Conservation (phyloP, 2,113 vertebrate genomes). For the Etheostoma cragini region DNA sequence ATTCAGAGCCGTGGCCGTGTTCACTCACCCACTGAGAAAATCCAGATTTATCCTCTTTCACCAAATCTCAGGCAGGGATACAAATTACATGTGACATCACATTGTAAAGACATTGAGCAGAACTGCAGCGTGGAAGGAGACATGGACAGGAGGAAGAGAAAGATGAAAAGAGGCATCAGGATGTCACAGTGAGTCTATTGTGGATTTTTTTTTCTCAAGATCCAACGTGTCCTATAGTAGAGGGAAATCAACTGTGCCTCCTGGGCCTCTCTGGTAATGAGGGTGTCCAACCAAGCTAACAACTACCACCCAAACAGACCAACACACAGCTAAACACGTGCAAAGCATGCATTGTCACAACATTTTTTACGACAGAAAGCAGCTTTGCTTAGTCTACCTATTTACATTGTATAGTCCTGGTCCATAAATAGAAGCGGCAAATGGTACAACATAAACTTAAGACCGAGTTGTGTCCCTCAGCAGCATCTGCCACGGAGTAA, state of each 20-base stretch:
- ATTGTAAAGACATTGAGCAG: constrained; percentile 66
- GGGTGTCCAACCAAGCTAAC: constrained; percentile 58
- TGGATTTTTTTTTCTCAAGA: constrained; percentile 48
- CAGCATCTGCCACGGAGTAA: constrained; percentile 81
- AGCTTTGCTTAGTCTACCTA: constrained; percentile 67
- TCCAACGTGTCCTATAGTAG: constrained; percentile 47
- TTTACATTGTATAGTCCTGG: constrained; percentile 51
- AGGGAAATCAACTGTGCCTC: constrained; percentile 68
- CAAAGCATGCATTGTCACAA: constrained; percentile 25
- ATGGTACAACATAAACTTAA: constrained; percentile 76
- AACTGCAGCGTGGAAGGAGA: constrained; percentile 43
- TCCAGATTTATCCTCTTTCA: constrained; percentile 64
- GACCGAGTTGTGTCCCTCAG: constrained; percentile 66
- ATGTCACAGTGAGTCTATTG: constrained; percentile 65
- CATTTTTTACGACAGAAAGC: constrained; percentile 49
- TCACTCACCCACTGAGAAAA: constrained; percentile 52
- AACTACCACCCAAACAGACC: constrained; percentile 29
- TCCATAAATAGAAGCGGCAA: constrained; percentile 78
- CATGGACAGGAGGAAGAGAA: constrained; percentile 38
- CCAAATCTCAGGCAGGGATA: constrained; percentile 56
- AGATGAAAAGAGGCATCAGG: constrained; percentile 67
- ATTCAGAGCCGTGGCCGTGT: constrained; percentile 28
- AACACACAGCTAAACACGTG: constrained; percentile 14
- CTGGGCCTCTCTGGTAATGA: constrained; percentile 67
- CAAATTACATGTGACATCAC: constrained; percentile 71